A percentile compares a stretch with the other conserved stretches of the same genome.
Conservation (phyloP, 1,140 invertebrate genomes). For the Musca vetustissima region DNA sequence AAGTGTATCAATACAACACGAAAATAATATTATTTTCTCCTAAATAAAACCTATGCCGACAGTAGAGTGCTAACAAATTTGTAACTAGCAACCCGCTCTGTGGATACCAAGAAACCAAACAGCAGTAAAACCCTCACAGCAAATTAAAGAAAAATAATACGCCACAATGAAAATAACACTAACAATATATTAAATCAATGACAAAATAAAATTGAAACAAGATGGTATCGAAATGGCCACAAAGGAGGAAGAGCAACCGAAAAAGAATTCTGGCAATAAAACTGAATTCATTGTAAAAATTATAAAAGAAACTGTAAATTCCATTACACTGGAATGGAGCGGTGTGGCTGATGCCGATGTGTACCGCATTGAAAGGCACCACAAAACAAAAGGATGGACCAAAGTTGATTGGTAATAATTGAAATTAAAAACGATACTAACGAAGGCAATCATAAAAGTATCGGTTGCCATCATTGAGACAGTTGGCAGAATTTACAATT, state of each 20-base stretch:
- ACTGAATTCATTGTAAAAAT: constrained; percentile 34
- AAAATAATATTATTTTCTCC: no score
- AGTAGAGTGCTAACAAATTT: no score
- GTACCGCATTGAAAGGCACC: constrained; percentile 43
- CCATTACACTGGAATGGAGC: constrained; percentile 41
- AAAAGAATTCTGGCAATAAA: not conserved
- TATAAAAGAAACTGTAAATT: constrained; percentile 36
- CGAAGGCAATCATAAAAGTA: not conserved
- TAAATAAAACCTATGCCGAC: no score
- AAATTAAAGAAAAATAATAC: no score
- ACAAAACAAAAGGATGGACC: constrained; percentile 40
- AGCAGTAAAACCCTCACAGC: no score
- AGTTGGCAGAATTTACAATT: not conserved
- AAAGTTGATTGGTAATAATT: constrained; percentile 37
- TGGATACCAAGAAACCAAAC: no score
- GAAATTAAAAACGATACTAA: not conserved
- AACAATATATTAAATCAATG: no score
- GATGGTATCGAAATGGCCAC: not conserved
- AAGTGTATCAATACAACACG: no score
- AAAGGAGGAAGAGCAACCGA: not conserved
- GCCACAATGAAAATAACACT: no score
- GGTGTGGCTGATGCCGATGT: constrained; percentile 29
- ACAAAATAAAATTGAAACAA: no score
- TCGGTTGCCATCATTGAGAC: not conserved
- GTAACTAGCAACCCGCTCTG: no score